Evolutionary conservation across 2,797 vertebrate species (phyloP), one percentile per base, ranked within the genome.

Genomic region (Acanthis flammea): DNA sequence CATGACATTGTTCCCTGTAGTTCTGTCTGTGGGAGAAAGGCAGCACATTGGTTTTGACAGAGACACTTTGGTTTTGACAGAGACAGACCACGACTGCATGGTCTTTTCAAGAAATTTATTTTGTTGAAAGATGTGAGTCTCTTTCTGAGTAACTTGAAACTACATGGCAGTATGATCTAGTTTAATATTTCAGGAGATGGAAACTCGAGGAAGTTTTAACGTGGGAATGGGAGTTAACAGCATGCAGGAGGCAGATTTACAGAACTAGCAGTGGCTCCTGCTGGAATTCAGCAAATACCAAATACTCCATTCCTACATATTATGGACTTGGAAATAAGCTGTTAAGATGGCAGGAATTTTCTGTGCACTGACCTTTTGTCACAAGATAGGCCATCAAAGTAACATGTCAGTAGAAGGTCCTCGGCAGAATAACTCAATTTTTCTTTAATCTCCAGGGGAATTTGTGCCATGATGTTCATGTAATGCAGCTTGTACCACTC

Each of bases 401-500:
- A 97, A 95, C 98, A 98, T 73, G 97, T 98, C 47, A 98, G 91
- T 19, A 98, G 62, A 39, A 98, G 96, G 71, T 98, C 98, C 35
- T 98, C 97, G 0, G 97, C 97, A 7, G 98, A 97, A 54, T 98
- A 98, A 87, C 98, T 98, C 97, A 98, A 96, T 82, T 96, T 95
- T 91, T 97, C 95, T 81, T 98, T 98, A 86, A 97, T 96, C 91
- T 98, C 97, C 80, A 94, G 86, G 21, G 98, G 96, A 79, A 98
- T 98, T 72, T 98, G 98, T 6, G 98, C 98, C 97, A 98, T 98
- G 97, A 98, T 98, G 84, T 98, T 98, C 97, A 98, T 98, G 80
- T 98, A 98, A 54, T 98, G 98, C 47, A 98, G 96, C 76, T 98
- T 98, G 95, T 98, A 98, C 98, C 98, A 98, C 60, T 98, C 98